phyloP scores from a whole-genome alignment of 1,140 invertebrate genomes.

The Hesperophylax magnus region DNA sequence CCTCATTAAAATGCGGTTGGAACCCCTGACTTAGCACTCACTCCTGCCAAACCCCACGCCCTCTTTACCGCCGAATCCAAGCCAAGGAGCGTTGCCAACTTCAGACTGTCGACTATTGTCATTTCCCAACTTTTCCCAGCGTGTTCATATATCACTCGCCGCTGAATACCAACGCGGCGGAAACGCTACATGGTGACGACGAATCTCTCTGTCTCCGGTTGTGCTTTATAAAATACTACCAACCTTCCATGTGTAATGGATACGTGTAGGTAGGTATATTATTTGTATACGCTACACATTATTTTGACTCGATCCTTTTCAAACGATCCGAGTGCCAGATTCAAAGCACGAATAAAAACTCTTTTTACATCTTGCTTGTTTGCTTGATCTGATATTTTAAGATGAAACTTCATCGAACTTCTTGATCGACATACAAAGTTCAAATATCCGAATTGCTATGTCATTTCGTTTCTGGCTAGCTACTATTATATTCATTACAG shows the following conservation, averaged over 20 bases:
- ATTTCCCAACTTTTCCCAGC: slow-evolving; percentile 50
- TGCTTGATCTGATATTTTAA: too few relatives aligned
- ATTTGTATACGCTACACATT: not conserved
- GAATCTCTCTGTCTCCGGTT: slow-evolving; percentile 22
- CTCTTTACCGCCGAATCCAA: slow-evolving; percentile 11
- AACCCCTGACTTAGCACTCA: slow-evolving; percentile 11
- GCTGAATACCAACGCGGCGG: slow-evolving; percentile 36
- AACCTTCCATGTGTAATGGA: not conserved
- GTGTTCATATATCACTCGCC: slow-evolving; percentile 48
- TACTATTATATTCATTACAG: too few relatives aligned
- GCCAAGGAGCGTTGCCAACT: slow-evolving; percentile 50
- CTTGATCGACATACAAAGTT: too few relatives aligned
- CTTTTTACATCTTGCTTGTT: too few relatives aligned
- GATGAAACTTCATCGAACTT: too few relatives aligned
- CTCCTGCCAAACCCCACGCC: slow-evolving; percentile 46
- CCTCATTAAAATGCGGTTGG: not conserved
- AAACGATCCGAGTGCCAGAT: slow-evolving; percentile 6
- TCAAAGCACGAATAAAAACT: slow-evolving; percentile 2
- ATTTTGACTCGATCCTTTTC: not conserved
- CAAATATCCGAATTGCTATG: too few relatives aligned
- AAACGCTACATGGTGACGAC: slow-evolving; percentile 27
- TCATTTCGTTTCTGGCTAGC: too few relatives aligned
- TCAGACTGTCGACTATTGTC: slow-evolving; percentile 50
- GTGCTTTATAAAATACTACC: not conserved
- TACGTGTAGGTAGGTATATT: not conserved